Base-by-base conservation (phyloP, 1,140 invertebrate genomes). In the Bacillus rossius region DNA sequence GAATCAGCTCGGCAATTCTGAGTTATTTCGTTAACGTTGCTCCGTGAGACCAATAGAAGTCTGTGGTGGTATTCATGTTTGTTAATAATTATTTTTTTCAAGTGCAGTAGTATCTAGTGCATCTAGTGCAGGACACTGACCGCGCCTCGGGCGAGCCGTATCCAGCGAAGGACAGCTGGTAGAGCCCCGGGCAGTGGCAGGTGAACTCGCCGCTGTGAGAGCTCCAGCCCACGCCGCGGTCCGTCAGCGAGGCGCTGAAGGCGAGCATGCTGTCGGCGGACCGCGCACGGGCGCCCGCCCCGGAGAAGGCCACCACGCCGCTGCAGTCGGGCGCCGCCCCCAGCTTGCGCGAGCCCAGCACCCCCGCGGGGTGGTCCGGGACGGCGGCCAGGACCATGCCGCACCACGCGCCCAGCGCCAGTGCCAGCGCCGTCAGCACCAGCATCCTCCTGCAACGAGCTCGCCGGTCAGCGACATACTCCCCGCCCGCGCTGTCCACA, bases 161-260 rank as follows among this genome's bases (percentile, higher is more conserved):
- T 13, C 72, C 76, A 16, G 74, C 71, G 60, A 78, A 79, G 29
- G 73, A 74, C 64, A 80, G 77, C 57, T 78, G 77, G 57, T 80
- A 79, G 8, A 77, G 67, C 26, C 77, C 78, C 14, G 79, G 77
- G 62, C 78, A 80, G 60, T 77, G 74, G 1, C 73, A 74, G 22
- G 75, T 77, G 63, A 80, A 80, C 25, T 75, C 73, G 22, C 78
- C 77, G 5, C 75, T 75, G 51, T 77, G 69, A 2, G 71, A 65
- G 25, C 68, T 70, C 61, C 78, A 80, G 37, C 76, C 77, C 17
- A 79, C 74, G 41, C 76, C 76, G 59, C 75, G 71, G 65, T 80
- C 76, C 3, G 77, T 64, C n/a, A 69, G 57, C 0, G 64, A 59
- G 8, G 41, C 55, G 53, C 29, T n/a, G 26, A 49, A 57, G 10